Percentiles rank a stretch among this genome's conserved stretches.
Evolutionary conservation across 2,113 vertebrate species (phyloP).

Genomic region (Phocoena phocoena): DNA sequence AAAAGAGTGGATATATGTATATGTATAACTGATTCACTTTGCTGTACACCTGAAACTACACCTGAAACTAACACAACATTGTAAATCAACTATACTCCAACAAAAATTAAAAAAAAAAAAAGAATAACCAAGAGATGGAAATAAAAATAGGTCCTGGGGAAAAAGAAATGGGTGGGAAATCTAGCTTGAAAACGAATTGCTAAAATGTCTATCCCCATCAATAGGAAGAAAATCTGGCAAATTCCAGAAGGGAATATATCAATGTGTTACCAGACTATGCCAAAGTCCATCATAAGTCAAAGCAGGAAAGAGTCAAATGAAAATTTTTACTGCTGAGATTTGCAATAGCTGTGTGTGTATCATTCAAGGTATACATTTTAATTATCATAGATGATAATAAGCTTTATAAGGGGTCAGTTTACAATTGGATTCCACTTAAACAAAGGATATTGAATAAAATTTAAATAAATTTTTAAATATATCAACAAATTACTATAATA

Average conservation of each 20-base stretch:
- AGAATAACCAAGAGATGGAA: constrained; percentile 33
- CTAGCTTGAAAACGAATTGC: neutral
- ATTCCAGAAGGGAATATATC: neutral
- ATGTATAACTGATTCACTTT: neutral
- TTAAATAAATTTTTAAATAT: constrained; percentile 7
- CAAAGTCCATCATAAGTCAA: constrained; percentile 34
- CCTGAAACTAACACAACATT: neutral
- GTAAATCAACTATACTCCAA: neutral
- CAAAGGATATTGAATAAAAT: constrained; percentile 28
- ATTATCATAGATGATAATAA: neutral
- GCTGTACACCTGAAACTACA: neutral
- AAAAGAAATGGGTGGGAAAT: constrained; percentile 4
- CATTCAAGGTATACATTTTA: neutral
- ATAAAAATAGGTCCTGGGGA: neutral
- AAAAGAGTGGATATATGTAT: neutral
- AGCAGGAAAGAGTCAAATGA: neutral
- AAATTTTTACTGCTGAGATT: neutral
- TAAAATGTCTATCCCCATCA: neutral
- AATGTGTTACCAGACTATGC: neutral
- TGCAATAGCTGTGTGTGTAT: neutral
- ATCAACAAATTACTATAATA: constrained; percentile 3
- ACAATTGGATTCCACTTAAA: neutral
- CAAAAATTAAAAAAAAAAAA: neutral
- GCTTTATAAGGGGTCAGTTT: neutral
- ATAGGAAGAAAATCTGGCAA: neutral